phyloP scores from a whole-genome alignment of 2,113 vertebrate genomes.

The Psilopsiagon aurifrons region DNA sequence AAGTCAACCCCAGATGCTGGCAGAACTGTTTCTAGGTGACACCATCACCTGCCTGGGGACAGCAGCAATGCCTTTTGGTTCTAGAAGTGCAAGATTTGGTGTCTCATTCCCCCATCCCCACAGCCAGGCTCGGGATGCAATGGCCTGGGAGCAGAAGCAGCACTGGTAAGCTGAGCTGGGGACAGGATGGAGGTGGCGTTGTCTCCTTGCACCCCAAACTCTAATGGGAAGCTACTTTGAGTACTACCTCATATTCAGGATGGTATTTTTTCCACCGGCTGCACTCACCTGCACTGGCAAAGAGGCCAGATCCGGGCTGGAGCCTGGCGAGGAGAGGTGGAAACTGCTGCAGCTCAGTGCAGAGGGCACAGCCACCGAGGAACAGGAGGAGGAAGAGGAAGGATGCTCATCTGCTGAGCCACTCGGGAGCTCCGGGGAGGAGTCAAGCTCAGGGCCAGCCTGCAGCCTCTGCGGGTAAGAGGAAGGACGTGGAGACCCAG shows the following conservation, averaged over 20 bases:
- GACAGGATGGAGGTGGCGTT: background rate
- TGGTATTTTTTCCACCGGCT: background rate
- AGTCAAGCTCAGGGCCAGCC: background rate
- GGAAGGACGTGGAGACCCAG: background rate
- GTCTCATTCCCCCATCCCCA: background rate
- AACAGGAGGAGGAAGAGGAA: background rate
- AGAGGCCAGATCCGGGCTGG: background rate
- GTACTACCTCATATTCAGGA: background rate
- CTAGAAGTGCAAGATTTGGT: background rate
- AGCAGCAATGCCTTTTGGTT: background rate
- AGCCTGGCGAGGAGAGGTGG: background rate
- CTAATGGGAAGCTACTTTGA: background rate
- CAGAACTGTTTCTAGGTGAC: background rate
- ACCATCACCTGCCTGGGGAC: background rate
- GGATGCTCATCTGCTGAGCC: background rate
- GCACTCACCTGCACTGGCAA: background rate
- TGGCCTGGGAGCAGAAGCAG: background rate
- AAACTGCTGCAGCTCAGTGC: background rate
- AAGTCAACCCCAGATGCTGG: rapidly evolving
- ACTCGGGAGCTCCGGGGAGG: background rate
- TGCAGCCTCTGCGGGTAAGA: background rate
- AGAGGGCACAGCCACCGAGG: background rate
- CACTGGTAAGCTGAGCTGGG: rapidly evolving
- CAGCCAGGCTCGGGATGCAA: rapidly evolving
- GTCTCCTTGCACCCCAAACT: background rate